Evolutionary conservation across 2,797 vertebrate genomes (phyloP).

Genomic region (Eidolon dupreanum): DNA sequence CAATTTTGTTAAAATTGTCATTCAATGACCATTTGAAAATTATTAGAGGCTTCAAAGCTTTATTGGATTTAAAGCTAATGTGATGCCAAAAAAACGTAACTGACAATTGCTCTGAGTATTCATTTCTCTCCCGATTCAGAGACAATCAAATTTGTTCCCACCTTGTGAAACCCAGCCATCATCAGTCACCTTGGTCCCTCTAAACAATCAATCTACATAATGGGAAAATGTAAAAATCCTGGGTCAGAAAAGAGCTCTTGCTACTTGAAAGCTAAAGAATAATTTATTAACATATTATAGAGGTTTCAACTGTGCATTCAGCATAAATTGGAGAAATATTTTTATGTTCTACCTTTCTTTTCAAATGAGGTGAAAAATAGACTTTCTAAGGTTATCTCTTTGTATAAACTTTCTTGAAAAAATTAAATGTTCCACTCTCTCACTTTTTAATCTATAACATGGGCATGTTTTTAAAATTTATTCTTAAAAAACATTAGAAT

Average conservation of each 20-base stretch:
- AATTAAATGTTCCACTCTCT: not conserved
- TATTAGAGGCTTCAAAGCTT: conserved; percentile 70
- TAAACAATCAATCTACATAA: conserved; percentile 82
- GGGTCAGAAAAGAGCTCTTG: conserved; percentile 70
- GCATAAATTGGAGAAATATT: conserved; percentile 64
- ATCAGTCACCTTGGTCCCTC: conserved; percentile 80
- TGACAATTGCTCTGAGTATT: conserved; percentile 76
- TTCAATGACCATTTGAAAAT: conserved; percentile 72
- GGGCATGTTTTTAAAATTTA: not conserved
- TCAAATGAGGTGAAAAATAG: conserved; percentile 52
- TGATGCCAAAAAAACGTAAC: conserved; percentile 43
- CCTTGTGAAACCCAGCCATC: conserved; percentile 66
- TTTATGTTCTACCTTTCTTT: not conserved
- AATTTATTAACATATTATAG: conserved; percentile 67
- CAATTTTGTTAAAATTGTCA: conserved; percentile 64
- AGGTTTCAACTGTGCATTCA: not conserved
- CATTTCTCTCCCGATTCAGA: conserved; percentile 77
- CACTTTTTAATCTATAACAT: not conserved
- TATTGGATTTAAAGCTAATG: conserved; percentile 76
- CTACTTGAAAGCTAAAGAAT: conserved; percentile 69
- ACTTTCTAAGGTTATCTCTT: not conserved
- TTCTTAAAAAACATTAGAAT: not conserved
- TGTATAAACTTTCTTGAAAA: conserved; percentile 1
- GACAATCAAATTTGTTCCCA: conserved; percentile 75
- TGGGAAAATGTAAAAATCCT: conserved; percentile 71